Conservation (phyloP, 1,140 invertebrate species). For the Lepidostoma basale region DNA sequence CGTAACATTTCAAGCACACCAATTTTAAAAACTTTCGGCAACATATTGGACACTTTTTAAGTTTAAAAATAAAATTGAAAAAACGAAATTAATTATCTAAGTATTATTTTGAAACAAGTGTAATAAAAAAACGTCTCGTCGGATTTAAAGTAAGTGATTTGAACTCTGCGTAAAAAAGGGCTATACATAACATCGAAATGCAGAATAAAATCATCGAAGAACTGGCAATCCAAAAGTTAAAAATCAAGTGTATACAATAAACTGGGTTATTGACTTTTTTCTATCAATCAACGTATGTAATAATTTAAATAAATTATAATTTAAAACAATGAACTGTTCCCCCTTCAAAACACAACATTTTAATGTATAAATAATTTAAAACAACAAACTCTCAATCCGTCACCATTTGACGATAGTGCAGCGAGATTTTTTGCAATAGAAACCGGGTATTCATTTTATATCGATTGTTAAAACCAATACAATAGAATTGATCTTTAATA, state of each 20-base stretch:
- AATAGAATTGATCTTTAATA: slow-evolving; percentile 46
- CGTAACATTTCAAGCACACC: slow-evolving; percentile 39
- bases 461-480: slow-evolving; percentile 45
- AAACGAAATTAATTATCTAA: slow-evolving; percentile 14
- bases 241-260: slow-evolving; percentile 30
- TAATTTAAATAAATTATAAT: slow-evolving; percentile 27
- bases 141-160: not conserved
- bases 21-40: slow-evolving; percentile 24
- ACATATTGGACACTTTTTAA: slow-evolving; percentile 11
- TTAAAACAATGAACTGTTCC: slow-evolving; percentile 28
- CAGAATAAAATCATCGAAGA: no score
- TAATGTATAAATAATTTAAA: slow-evolving; percentile 40
- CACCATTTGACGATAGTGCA: slow-evolving; percentile 44
- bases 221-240: slow-evolving; percentile 36
- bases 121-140: slow-evolving; percentile 33
- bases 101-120: slow-evolving; percentile 28
- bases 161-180: slow-evolving; percentile 37
- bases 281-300: slow-evolving; percentile 44
- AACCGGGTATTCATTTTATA: slow-evolving; percentile 46
- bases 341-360: slow-evolving; percentile 35
- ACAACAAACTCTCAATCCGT: slow-evolving; percentile 24
- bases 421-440: slow-evolving; percentile 47
- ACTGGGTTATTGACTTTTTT: slow-evolving; percentile 44
- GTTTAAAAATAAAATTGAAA: no score
- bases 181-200: slow-evolving; percentile 39